These are phyloP conservation scores for Tipula confusa DNA, from an alignment of 2,888 invertebrate species.

Conservation along the genomic window DNA sequence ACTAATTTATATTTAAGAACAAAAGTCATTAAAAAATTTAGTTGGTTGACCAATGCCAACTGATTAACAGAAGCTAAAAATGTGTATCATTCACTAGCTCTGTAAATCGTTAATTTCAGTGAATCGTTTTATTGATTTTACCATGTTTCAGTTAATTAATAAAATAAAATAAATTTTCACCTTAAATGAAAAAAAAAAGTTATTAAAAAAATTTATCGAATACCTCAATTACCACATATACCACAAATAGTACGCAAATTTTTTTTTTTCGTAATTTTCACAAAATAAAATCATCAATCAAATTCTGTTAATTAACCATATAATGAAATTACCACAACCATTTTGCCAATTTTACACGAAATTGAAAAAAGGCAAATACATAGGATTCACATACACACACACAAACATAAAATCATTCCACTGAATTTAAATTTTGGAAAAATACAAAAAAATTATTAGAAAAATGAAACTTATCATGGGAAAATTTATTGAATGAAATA, in stretches of 20 bases:
- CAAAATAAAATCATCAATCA: conserved; percentile 3
- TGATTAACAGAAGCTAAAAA: too few species aligned
- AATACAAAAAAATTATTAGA: background rate
- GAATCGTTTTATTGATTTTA: too few species aligned
- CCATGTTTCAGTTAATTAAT: too few species aligned
- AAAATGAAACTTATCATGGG: background rate
- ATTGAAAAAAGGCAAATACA: background rate
- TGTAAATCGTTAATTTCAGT: too few species aligned
- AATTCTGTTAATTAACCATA: conserved; percentile 15
- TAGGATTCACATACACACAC: background rate
- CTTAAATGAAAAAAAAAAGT: too few species aligned
- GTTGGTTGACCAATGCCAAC: too few species aligned
- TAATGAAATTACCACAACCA: conserved; percentile 9
- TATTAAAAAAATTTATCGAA: too few species aligned
- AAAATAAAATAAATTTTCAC: too few species aligned
- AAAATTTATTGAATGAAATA: conserved; percentile 12
- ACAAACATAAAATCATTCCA: background rate
- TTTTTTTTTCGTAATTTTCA: background rate
- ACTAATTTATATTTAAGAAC: too few species aligned
- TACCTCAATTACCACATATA: background rate
- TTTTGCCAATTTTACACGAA: background rate
- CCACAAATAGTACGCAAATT: background rate
- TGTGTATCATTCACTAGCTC: too few species aligned
- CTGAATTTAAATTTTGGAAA: background rate
- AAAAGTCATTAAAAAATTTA: too few species aligned